These are phyloP conservation scores for Rhinolophus ferrumequinum DNA, from an alignment of 2,113 vertebrate genomes.

Conservation along the genomic window DNA sequence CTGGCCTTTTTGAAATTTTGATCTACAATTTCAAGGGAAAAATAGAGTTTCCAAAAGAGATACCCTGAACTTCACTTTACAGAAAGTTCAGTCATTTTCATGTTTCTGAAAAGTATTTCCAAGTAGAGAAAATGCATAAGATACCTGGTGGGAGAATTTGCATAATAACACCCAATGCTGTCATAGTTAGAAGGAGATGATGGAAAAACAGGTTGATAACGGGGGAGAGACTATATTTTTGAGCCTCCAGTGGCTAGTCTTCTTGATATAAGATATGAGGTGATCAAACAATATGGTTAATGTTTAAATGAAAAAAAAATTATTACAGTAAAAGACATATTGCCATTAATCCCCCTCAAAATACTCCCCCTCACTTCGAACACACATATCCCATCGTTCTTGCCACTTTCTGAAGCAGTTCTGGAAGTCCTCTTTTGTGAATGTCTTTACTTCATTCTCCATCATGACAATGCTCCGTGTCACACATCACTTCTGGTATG, in stretches of 20 bases:
- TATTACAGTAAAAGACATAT: no score
- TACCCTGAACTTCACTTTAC: neutral
- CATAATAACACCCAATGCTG: neutral
- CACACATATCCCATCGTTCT: no score
- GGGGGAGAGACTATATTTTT: neutral
- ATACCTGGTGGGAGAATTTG: neutral
- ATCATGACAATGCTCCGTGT: no score
- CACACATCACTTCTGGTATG: no score
- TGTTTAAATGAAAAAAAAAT: no score
- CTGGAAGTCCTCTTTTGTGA: no score
- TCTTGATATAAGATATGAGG: neutral
- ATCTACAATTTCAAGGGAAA: slow-evolving; percentile 15
- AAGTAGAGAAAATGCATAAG: neutral
- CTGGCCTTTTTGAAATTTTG: neutral
- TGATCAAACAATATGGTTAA: no score
- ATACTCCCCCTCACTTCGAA: no score
- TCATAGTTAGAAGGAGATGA: neutral
- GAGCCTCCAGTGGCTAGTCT: neutral
- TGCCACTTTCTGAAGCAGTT: no score
- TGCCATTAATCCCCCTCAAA: no score
- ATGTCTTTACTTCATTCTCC: no score
- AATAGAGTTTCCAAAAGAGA: neutral
- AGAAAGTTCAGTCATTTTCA: neutral
- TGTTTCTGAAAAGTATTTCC: neutral
- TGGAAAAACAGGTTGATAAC: neutral